These are phyloP conservation scores for Brachypodius melanocephalos DNA, from an alignment of 2,113 vertebrate genomes.

Conservation along the genomic window DNA sequence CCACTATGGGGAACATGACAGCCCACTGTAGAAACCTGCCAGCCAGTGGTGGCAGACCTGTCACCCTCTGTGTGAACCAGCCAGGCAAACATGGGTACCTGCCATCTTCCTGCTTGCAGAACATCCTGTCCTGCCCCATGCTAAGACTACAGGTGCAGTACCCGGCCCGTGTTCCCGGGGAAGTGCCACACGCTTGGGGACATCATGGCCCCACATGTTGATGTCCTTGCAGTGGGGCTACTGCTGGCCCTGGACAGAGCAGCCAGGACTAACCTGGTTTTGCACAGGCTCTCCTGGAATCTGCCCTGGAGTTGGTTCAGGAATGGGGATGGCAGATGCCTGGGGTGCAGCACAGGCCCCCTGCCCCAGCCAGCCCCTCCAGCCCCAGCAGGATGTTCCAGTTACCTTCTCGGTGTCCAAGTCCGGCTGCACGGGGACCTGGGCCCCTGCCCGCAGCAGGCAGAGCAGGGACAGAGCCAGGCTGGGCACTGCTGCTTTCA, in stretches of 20 bases:
- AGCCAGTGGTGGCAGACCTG: neutral
- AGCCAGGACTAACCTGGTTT: neutral
- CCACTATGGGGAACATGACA: neutral
- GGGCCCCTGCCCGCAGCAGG: neutral
- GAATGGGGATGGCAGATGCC: neutral
- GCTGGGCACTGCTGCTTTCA: slow-evolving; percentile 45
- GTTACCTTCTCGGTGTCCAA: neutral
- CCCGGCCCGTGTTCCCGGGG: neutral
- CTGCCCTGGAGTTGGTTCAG: neutral
- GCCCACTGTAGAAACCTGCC: neutral
- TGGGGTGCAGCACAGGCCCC: neutral
- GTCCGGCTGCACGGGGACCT: slow-evolving; percentile 19
- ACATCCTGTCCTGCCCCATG: neutral
- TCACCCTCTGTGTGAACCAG: neutral
- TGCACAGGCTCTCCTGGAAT: neutral
- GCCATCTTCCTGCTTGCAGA: accelerated
- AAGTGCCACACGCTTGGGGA: accelerated
- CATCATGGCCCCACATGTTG: accelerated
- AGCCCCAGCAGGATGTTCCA: neutral
- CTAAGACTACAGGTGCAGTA: neutral
- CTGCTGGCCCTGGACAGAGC: neutral
- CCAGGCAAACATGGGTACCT: neutral
- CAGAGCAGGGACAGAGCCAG: slow-evolving; percentile 64
- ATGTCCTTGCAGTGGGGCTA: neutral
- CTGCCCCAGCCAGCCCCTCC: neutral